phyloP scores from a whole-genome alignment of 2,888 invertebrate species.

The Mimachlamys varia region DNA sequence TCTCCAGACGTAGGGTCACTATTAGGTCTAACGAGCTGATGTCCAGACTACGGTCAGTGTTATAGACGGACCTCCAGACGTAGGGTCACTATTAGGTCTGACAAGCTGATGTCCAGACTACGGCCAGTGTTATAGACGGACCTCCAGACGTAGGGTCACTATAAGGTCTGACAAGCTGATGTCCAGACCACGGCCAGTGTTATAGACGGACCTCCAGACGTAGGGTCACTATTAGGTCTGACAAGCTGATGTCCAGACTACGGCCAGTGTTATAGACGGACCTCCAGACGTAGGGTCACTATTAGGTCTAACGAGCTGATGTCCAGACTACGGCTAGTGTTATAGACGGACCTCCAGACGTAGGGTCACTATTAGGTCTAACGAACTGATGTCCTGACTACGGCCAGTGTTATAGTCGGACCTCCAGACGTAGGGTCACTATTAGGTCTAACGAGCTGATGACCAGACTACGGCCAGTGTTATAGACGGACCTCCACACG shows the following conservation, averaged over 20 bases:
- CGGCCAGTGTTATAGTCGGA: not conserved
- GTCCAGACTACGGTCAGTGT: not conserved
- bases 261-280: not conserved
- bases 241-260: not conserved
- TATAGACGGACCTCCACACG: not conserved
- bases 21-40: not conserved
- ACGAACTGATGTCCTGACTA: not conserved
- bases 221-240: not conserved
- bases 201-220: not conserved
- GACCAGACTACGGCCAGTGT: not conserved
- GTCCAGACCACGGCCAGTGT: not conserved
- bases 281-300: not conserved
- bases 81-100: not conserved
- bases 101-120: not conserved
- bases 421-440: not conserved
- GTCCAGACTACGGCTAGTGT: not conserved
- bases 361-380: not conserved
- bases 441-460: not conserved
- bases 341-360: not conserved
- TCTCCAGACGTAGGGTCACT: not conserved
- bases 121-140: not conserved
- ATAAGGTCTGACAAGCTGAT: not conserved
- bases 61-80: not conserved
- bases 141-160: not conserved
- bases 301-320: not conserved